Conservation (phyloP, 35 echinoderm and acorn worm genomes). For the Acanthaster planci region DNA sequence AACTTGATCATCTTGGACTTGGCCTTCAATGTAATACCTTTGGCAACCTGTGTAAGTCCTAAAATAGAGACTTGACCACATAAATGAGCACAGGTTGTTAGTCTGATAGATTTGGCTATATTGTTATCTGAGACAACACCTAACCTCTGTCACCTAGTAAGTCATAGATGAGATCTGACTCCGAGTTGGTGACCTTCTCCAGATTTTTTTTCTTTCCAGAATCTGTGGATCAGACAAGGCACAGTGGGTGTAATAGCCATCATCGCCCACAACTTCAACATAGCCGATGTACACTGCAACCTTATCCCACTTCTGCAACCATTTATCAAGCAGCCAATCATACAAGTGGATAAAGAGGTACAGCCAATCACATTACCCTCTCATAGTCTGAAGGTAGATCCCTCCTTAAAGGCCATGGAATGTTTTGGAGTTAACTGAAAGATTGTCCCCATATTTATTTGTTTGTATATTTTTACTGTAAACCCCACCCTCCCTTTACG, state of each 20-base stretch:
- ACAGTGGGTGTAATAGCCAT: slow-evolving; percentile 79
- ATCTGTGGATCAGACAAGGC: slow-evolving; percentile 80
- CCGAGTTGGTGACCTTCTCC: too few species aligned
- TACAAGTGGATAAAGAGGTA: slow-evolving; percentile 97
- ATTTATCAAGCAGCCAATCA: slow-evolving; percentile 88
- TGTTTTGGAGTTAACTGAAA: neutral
- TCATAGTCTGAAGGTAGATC: too few species aligned
- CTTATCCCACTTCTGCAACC: slow-evolving; percentile 76
- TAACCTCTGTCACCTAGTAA: slow-evolving; percentile 92
- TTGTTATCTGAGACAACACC: slow-evolving; percentile 67
- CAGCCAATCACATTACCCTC: neutral
- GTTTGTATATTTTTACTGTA: too few species aligned
- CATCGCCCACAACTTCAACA: slow-evolving; percentile 79
- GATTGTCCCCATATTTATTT: neutral
- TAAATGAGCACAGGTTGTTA: too few species aligned
- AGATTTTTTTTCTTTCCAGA: slow-evolving; percentile 35
- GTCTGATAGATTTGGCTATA: slow-evolving; percentile 77
- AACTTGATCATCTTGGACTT: too few species aligned
- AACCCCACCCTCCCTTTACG: too few species aligned
- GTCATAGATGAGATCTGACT: too few species aligned
- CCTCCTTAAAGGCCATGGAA: too few species aligned
- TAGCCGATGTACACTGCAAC: slow-evolving; percentile 92
- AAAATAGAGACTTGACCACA: too few species aligned
- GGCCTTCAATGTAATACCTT: too few species aligned
- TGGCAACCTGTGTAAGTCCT: too few species aligned